A percentile compares a stretch with the other conserved stretches of the same genome.
Evolutionary conservation across 2,797 vertebrate genomes (phyloP).

Genomic region (Remorina albescens): DNA sequence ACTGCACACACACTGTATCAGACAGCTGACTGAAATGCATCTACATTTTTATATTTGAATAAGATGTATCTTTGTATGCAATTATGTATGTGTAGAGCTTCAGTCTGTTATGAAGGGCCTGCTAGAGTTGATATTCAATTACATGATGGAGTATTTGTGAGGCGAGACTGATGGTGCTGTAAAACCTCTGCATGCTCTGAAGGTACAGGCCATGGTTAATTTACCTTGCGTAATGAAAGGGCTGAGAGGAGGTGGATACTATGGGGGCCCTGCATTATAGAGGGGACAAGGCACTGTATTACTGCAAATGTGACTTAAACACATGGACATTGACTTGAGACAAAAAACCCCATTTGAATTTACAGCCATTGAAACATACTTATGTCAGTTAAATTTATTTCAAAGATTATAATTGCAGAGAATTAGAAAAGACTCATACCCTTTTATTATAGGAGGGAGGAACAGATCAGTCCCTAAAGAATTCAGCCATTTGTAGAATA

Average conservation of each 20-base stretch:
- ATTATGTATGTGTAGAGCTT: slow-evolving; percentile 26
- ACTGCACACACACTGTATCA: slow-evolving; percentile 5
- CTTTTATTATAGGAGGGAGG: slow-evolving; percentile 12
- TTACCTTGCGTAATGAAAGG: slow-evolving; percentile 69
- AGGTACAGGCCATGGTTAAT: slow-evolving; percentile 71
- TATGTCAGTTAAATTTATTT: neutral
- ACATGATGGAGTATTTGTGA: slow-evolving; percentile 68
- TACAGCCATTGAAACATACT: neutral
- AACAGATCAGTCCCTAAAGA: slow-evolving; percentile 21
- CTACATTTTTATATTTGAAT: slow-evolving; percentile 24
- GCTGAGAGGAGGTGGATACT: slow-evolving; percentile 42
- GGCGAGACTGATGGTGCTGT: slow-evolving; percentile 68
- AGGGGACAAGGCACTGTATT: slow-evolving; percentile 27
- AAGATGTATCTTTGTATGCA: slow-evolving; percentile 32
- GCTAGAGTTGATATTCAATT: slow-evolving; percentile 76
- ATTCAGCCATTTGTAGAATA: slow-evolving; percentile 24
- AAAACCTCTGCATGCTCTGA: slow-evolving; percentile 61
- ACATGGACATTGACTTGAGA: slow-evolving; percentile 8
- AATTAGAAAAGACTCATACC: neutral
- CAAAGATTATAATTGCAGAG: neutral
- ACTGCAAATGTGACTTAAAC: slow-evolving; percentile 24
- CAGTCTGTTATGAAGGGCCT: slow-evolving; percentile 42
- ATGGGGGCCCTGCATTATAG: slow-evolving; percentile 21
- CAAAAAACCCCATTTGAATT: neutral
- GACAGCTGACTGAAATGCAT: slow-evolving; percentile 22